Evolutionary conservation across 2,888 invertebrate species (phyloP).

Genomic region (Callyntrura guangdongensis): DNA sequence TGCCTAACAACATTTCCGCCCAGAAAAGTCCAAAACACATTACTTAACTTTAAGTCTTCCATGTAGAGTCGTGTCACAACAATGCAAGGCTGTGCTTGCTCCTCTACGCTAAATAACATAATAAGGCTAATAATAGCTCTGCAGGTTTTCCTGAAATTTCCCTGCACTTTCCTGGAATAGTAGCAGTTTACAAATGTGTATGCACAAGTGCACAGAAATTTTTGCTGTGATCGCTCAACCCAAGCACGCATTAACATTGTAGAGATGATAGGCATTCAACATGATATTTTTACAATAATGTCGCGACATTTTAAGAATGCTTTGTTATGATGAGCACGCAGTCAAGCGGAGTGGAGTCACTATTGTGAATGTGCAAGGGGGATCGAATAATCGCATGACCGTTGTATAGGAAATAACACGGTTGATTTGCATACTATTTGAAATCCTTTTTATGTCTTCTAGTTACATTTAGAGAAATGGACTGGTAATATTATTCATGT

Average conservation of each 20-base stretch:
- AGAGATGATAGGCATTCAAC: no score
- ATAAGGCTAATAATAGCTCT: no score
- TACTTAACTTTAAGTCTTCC: constrained; percentile 41
- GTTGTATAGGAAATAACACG: constrained; percentile 8
- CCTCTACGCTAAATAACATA: no score
- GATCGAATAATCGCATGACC: not conserved
- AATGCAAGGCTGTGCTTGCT: not conserved
- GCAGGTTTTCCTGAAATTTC: no score
- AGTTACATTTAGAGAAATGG: not conserved
- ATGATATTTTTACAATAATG: no score
- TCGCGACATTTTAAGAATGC: no score
- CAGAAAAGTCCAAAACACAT: constrained; percentile 49
- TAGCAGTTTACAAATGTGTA: no score
- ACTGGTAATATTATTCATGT: not conserved
- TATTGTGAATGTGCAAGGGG: no score
- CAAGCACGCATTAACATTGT: no score
- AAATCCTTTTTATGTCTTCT: constrained; percentile 25
- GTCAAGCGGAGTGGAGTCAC: no score
- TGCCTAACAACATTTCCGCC: constrained; percentile 41
- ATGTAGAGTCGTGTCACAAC: not conserved
- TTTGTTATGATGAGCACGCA: no score
- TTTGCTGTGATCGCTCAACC: not conserved
- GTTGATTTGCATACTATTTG: constrained; percentile 52
- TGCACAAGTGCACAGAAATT: not conserved
- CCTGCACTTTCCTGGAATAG: no score